Conservation (phyloP, 1,140 invertebrate species). For the Adelges cooleyi region DNA sequence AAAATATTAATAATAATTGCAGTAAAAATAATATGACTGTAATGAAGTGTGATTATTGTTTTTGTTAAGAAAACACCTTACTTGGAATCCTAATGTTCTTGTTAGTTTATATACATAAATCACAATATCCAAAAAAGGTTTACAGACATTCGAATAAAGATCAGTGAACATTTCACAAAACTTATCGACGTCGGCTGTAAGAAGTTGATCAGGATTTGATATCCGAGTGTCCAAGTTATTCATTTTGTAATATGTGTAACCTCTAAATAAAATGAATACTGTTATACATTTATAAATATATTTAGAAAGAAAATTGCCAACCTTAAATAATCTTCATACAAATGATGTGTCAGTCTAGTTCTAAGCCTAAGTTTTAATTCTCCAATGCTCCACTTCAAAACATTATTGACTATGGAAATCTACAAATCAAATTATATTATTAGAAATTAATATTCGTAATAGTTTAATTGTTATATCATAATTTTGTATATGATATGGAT, state of each 20-base stretch:
- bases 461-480: too few species aligned
- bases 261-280: conserved; percentile 46
- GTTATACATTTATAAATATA: conserved; percentile 16
- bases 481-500: conserved; percentile 28
- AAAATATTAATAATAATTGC: conserved; percentile 31
- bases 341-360: conserved; percentile 71
- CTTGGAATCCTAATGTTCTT: conserved; percentile 55
- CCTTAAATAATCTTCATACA: conserved; percentile 88
- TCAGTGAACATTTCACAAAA: conserved; percentile 92
- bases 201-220: conserved; percentile 82
- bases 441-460: too few species aligned
- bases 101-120: conserved; percentile 88
- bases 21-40: too few species aligned
- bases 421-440: conserved; percentile 35
- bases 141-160: conserved; percentile 94
- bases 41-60: not conserved
- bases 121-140: conserved; percentile 86
- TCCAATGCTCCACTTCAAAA: conserved; percentile 83
- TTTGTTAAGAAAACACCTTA: not conserved
- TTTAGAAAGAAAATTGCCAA: conserved; percentile 39
- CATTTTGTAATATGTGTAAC: conserved; percentile 96
- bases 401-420: conserved; percentile 83
- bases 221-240: conserved; percentile 89
- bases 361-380: conserved; percentile 84
- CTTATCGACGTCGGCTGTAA: conserved; percentile 94